phyloP scores from a whole-genome alignment of 2,797 vertebrate genomes.

The Diplodus sargus region DNA sequence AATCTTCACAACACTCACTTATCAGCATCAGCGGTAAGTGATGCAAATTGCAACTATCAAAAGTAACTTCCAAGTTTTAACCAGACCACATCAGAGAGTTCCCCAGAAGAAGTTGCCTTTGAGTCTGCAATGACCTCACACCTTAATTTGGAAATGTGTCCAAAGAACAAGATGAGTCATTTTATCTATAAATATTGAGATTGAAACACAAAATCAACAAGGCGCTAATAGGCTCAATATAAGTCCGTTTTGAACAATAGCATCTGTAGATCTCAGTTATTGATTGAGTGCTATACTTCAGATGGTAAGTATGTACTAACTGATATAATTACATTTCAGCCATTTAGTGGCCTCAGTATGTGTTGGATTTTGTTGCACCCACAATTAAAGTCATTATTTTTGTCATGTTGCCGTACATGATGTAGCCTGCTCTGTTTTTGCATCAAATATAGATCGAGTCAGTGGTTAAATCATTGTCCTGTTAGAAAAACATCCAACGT shows the following conservation, averaged over 20 bases:
- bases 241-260: neutral
- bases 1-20: neutral
- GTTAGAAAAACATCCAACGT: too few species aligned
- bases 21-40: neutral
- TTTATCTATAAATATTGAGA: too few species aligned
- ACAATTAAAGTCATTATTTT: too few species aligned
- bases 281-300: neutral
- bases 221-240: neutral
- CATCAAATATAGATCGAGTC: too few species aligned
- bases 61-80: too few species aligned
- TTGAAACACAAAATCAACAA: neutral
- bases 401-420: too few species aligned
- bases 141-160: neutral
- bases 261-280: neutral
- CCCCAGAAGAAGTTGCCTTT: neutral
- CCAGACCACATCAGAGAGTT: too few species aligned
- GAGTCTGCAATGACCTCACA: neutral
- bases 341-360: too few species aligned
- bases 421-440: too few species aligned
- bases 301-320: neutral
- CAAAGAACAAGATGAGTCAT: neutral
- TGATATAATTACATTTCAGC: too few species aligned
- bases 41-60: neutral
- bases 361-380: too few species aligned
- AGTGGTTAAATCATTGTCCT: too few species aligned